Evolutionary conservation across 2,888 invertebrate species (phyloP), one percentile per base, ranked within the genome.

Genomic region (Carpatolechia fugitivella): DNA sequence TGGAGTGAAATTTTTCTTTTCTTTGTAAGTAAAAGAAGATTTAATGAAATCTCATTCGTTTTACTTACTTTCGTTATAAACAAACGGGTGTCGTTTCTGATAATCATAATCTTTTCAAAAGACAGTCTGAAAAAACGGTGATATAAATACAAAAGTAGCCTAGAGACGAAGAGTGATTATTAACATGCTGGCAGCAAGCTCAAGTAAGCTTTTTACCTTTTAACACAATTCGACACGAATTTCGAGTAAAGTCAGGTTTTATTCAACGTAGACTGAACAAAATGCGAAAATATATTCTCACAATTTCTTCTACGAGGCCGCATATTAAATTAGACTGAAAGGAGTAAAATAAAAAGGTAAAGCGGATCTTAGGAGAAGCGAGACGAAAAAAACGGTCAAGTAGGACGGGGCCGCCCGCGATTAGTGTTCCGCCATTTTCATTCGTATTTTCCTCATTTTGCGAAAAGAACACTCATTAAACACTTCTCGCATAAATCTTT

Each of bases 291-390:
- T 80, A 77, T 78, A 82, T 80, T 77, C 75, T 70, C 74, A 76
- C 74, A 78, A 79, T 82, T 83, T 76, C 78, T 80, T 80, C 73
- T 73, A 72, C 75, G 72, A 76, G 75, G 77, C 78, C 73, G 80
- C 80, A 82, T 85, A 83, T 85, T 82, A 83, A 84, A 84, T 85
- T 85, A 84, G 72, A 81, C 72, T 78, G 76, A 82, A 83, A 83
- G 78, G 78, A 80, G 80, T 81, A 72, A 82, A 82, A 82, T 81
- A 82, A 83, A 82, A 83, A 82, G 80, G 79, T 77, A 78, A 82
- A 82, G 75, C 70, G 75, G 71, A 76, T 80, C 78, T 75, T 76
- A 66, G 69, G 69, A 71, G 75, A 70, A 72, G 72, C 66, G 74
- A 64, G 65, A 71, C 66, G 70, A 80, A 79, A 76, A 78, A 74